These are phyloP conservation scores for Phrynocephalus versicolor DNA, from an alignment of 2,113 vertebrate genomes.

Conservation along the genomic window DNA sequence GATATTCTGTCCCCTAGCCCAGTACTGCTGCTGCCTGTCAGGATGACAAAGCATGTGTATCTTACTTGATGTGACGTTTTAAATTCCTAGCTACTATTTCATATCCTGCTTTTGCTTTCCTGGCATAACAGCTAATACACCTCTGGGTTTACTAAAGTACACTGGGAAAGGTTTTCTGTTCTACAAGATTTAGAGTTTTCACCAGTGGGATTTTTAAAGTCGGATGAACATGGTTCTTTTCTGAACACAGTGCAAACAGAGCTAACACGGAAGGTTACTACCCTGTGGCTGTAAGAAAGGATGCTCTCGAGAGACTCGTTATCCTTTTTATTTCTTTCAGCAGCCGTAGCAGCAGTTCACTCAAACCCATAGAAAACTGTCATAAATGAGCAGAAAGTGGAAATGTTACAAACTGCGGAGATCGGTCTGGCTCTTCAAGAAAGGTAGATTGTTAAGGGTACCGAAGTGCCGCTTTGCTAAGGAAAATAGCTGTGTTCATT, in stretches of 20 bases:
- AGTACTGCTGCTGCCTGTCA: no score
- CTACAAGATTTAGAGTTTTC: constrained; percentile 32
- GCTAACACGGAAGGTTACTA: background rate
- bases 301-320: background rate
- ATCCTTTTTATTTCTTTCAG: background rate
- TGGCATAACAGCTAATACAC: constrained; percentile 41
- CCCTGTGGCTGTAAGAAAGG: background rate
- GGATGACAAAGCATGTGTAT: constrained; percentile 17
- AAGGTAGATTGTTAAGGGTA: background rate
- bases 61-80: constrained; percentile 32
- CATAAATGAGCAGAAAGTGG: background rate
- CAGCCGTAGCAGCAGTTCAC: no score
- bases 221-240: background rate
- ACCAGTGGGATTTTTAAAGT: background rate
- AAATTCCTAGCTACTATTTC: constrained; percentile 48
- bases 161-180: constrained; percentile 45
- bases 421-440: background rate
- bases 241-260: background rate
- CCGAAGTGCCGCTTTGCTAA: background rate
- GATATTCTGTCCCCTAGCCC: background rate
- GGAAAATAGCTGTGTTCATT: background rate
- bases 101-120: constrained; percentile 5
- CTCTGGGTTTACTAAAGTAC: constrained; percentile 59
- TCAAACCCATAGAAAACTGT: background rate
- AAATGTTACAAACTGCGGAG: background rate